Percentiles rank a stretch among this genome's conserved stretches.
These are phyloP conservation scores for Ceratitis capitata DNA, from an alignment of 1,140 invertebrate genomes.

Conservation along the genomic window DNA sequence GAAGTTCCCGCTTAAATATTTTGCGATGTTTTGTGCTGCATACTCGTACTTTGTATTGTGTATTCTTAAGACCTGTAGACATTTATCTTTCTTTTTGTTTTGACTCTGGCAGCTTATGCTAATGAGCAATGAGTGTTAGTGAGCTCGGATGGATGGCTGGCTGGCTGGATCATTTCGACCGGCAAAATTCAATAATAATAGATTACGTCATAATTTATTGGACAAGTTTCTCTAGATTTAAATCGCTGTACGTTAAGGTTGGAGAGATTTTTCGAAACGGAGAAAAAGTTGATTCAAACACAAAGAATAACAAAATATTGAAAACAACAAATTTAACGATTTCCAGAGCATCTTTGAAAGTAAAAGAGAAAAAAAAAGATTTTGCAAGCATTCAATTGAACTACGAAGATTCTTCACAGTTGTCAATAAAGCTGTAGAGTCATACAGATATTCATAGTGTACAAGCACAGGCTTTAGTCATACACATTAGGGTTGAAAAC, in stretches of 20 bases:
- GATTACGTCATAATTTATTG: conserved; percentile 42
- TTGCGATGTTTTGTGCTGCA: neutral
- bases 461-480: neutral
- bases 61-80: too few species aligned
- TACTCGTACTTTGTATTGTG: neutral
- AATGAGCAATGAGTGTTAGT: neutral
- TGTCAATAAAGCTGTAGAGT: neutral
- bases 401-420: neutral
- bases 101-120: conserved; percentile 14
- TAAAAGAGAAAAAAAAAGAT: neutral
- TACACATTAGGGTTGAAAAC: neutral
- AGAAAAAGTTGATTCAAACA: neutral
- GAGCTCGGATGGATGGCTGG: neutral
- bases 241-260: neutral
- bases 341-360: neutral
- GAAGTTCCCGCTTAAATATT: neutral
- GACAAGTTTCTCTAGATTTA: conserved; percentile 16
- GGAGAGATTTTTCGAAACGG: neutral
- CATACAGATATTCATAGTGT: neutral
- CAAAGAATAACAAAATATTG: too few species aligned
- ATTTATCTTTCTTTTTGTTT: neutral
- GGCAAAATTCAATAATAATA: conserved; percentile 11
- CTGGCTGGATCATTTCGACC: neutral
- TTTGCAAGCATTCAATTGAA: neutral
- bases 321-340: neutral